These are phyloP conservation scores for Lacerta agilis DNA, from an alignment of 2,797 vertebrate species.

Conservation along the genomic window DNA sequence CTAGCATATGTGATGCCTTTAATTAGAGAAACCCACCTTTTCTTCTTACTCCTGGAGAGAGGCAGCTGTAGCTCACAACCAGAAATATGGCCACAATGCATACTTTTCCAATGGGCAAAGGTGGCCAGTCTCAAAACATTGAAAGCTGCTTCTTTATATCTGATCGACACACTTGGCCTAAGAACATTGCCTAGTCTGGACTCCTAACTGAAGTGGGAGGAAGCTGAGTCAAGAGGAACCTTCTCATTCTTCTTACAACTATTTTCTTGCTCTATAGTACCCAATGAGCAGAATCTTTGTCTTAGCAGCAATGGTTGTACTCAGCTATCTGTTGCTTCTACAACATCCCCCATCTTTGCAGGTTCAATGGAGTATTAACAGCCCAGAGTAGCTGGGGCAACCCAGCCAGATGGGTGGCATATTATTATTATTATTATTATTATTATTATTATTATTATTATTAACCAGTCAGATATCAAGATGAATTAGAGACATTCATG, in stretches of 20 bases:
- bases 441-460: too few species aligned
- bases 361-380: not conserved
- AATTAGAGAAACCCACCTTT: not conserved
- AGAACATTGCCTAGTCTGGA: not conserved
- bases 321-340: not conserved
- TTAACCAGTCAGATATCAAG: not conserved
- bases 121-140: not conserved
- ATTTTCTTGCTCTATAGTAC: not conserved
- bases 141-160: not conserved
- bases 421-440: too few species aligned
- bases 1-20: not conserved
- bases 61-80: not conserved
- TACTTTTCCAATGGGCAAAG: not conserved
- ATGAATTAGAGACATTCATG: not conserved
- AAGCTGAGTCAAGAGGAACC: not conserved
- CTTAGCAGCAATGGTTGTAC: not conserved
- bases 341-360: not conserved
- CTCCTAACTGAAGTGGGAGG: not conserved
- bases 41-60: not conserved
- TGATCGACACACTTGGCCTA: not conserved
- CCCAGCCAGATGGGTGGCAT: too few species aligned
- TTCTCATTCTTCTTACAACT: not conserved
- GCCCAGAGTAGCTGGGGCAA: too few species aligned
- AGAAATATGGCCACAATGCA: not conserved
- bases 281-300: not conserved